Evolutionary conservation across 2,888 invertebrate species (phyloP).

Genomic region (Marasmarcha lunaedactyla): DNA sequence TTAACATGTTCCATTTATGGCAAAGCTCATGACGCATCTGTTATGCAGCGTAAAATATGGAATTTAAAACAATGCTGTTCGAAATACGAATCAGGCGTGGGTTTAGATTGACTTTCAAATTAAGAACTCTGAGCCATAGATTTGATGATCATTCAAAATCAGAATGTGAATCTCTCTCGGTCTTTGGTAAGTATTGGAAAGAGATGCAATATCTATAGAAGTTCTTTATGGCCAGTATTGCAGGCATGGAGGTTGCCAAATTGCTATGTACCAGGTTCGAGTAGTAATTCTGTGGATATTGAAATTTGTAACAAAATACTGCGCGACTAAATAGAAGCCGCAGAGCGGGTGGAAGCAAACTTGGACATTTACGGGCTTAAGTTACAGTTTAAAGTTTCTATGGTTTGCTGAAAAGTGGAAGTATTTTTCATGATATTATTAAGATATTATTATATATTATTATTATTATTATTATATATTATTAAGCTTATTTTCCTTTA

Average conservation of each 20-base stretch:
- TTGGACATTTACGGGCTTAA: too few relatives aligned
- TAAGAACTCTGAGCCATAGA: neutral
- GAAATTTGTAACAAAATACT: neutral
- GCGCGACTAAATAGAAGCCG: neutral
- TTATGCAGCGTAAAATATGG: conserved; percentile 52
- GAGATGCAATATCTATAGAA: neutral
- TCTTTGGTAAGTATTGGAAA: neutral
- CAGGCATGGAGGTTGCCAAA: conserved; percentile 1
- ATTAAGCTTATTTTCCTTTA: too few relatives aligned
- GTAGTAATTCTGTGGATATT: neutral
- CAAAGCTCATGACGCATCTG: conserved; percentile 60
- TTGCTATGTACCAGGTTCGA: neutral
- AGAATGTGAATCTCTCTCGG: too few relatives aligned
- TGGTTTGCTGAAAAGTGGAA: too few relatives aligned
- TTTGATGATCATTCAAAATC: too few relatives aligned
- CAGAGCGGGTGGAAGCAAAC: too few relatives aligned
- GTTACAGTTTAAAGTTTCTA: too few relatives aligned
- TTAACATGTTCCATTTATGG: conserved; percentile 48
- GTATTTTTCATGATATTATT: too few relatives aligned
- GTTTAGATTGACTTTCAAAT: conserved; percentile 12
- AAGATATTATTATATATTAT: too few relatives aligned
- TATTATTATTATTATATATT: too few relatives aligned
- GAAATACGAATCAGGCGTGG: conserved; percentile 21
- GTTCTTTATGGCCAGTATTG: neutral
- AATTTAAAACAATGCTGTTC: conserved; percentile 38